Base-by-base conservation (phyloP, 2,113 vertebrate genomes). In the Prunella fulvescens region DNA sequence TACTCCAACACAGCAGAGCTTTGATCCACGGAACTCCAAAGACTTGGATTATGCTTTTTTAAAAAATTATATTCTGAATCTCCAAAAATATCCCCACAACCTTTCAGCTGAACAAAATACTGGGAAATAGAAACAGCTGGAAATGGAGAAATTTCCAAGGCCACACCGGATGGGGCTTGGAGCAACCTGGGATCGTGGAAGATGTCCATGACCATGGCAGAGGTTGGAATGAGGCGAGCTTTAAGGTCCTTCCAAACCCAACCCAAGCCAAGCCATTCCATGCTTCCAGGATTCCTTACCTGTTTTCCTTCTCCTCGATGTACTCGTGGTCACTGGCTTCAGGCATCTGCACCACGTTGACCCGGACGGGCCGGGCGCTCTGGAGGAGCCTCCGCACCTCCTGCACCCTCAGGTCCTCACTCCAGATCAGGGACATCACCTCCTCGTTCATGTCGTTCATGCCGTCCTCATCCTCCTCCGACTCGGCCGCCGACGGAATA, bases 231-330 rank as follows among this genome's bases (percentile, higher is more conserved):
- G 24, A 53, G n/a, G 54, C 12, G n/a, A 24, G 39, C n/a, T 74
- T 53, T 53, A 24, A 66, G 33, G 33, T 51, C 37, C 28, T 37
- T 28, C 67, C 44, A 50, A 65, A 31, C 6, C 48, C 57, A 54
- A 51, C 0, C 11, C 61, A 53, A 33, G 8, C 4, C 39, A 70
- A 45, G 2, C 3, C 16, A 61, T 6, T 19, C 78, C 62, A 26
- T 1, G 31, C 9, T 29, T 53, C 39, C 69, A 29, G 3, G 28
- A 18, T 12, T 23, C 48, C 31, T 96, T 83, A 99, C 99, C 99
- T 98, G 97, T 99, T 99, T 94, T 99, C 99, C 91, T 99, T 99
- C 95, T 99, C 99, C 89, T 99, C 99, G 7, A 99, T 99, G 96
- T 99, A 99, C 94, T 99, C 99, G 0, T 99, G 99, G 94, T 99